Conservation (phyloP, 2,888 invertebrate species). For the Leptopilina myrica region DNA sequence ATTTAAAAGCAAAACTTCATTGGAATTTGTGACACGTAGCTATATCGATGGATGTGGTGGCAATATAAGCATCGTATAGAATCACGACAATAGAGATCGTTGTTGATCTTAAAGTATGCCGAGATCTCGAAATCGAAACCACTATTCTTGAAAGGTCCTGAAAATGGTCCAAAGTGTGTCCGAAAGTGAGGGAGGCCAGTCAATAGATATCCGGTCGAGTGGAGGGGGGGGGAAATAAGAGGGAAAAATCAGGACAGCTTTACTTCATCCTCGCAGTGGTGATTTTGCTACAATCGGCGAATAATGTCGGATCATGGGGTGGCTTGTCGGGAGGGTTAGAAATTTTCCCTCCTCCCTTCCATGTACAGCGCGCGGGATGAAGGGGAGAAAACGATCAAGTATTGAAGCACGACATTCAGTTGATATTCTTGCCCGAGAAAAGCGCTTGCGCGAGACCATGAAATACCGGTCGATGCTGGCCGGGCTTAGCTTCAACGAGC, state of each 20-base stretch:
- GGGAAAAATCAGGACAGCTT: slow-evolving; percentile 32
- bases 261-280: slow-evolving; percentile 42
- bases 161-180: slow-evolving; percentile 35
- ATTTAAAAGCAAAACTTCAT: slow-evolving; percentile 18
- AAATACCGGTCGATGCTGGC: slow-evolving; percentile 74
- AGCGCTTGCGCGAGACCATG: slow-evolving; percentile 66
- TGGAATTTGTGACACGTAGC: slow-evolving; percentile 37
- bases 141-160: slow-evolving; percentile 13
- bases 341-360: slow-evolving; percentile 42
- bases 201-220: slow-evolving; percentile 40
- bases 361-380: slow-evolving; percentile 48
- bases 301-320: slow-evolving; percentile 58
- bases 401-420: slow-evolving; percentile 67
- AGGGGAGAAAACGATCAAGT: slow-evolving; percentile 64
- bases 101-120: slow-evolving; percentile 38
- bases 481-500: slow-evolving; percentile 69
- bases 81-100: slow-evolving; percentile 21
- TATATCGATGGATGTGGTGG: not conserved
- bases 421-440: slow-evolving; percentile 70
- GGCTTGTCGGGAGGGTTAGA: slow-evolving; percentile 52
- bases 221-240: slow-evolving; percentile 39
- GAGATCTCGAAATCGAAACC: slow-evolving; percentile 36
- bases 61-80: slow-evolving; percentile 24
- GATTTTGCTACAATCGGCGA: slow-evolving; percentile 60
- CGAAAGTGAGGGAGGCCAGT: slow-evolving; percentile 8